Evolutionary conservation across 2,888 invertebrate genomes (phyloP).

Genomic region (Eledone cirrhosa): DNA sequence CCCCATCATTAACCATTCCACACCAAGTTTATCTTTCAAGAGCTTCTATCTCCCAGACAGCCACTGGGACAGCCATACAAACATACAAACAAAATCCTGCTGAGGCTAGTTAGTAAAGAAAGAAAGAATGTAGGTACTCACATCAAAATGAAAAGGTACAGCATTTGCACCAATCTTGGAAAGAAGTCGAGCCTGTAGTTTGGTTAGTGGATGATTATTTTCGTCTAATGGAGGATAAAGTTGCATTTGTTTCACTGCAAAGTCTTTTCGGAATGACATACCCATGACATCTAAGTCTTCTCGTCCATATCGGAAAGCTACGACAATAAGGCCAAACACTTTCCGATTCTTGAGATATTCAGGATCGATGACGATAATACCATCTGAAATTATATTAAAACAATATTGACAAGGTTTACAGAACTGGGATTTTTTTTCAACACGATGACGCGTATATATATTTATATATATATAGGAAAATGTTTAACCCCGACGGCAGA

Average conservation of each 20-base stretch:
- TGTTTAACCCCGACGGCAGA: too few species aligned
- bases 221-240: constrained; percentile 8
- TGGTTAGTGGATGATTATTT: not conserved
- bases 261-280: constrained; percentile 8
- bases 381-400: not conserved
- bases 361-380: not conserved
- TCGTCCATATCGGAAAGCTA: constrained; percentile 12
- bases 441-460: too few species aligned
- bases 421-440: too few species aligned
- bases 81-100: too few species aligned
- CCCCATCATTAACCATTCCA: too few species aligned
- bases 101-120: too few species aligned
- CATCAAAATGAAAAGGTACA: constrained; percentile 1
- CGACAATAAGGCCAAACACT: not conserved
- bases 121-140: too few species aligned
- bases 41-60: too few species aligned
- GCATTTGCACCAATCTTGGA: not conserved
- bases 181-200: constrained; percentile 1
- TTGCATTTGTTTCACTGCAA: constrained; percentile 19
- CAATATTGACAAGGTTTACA: too few species aligned
- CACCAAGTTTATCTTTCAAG: too few species aligned
- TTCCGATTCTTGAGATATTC: constrained; percentile 9
- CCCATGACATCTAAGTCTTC: constrained; percentile 21
- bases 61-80: too few species aligned
- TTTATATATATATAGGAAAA: too few species aligned